Conservation (phyloP, 2,888 invertebrate genomes). For the Bhutanitis thaidina region DNA sequence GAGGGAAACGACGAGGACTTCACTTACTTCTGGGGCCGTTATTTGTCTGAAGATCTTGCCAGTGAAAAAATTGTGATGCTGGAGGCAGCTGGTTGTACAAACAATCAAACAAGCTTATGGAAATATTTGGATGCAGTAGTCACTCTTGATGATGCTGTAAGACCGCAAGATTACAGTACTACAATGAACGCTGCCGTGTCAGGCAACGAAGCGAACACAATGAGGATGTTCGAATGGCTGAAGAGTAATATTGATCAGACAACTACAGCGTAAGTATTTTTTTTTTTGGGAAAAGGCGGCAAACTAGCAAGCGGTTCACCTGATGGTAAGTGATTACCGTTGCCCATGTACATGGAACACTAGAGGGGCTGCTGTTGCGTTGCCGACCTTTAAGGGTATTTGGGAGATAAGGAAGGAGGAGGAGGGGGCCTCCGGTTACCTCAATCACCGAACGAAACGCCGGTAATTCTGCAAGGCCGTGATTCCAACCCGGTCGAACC, state of each 20-base stretch:
- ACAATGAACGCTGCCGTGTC: conserved; percentile 72
- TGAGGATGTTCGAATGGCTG: conserved; percentile 77
- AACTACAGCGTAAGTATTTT: conserved; percentile 36
- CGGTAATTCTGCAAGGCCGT: too few species aligned
- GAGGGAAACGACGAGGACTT: conserved; percentile 82
- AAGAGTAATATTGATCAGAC: conserved; percentile 40
- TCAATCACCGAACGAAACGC: too few species aligned
- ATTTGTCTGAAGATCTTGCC: conserved; percentile 78
- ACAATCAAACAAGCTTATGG: conserved; percentile 52
- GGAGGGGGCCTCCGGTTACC: too few species aligned
- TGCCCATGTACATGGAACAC: too few species aligned
- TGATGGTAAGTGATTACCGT: too few species aligned
- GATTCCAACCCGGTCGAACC: too few species aligned
- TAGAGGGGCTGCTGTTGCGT: too few species aligned
- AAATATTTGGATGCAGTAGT: conserved; percentile 49
- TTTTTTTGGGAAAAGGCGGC: too few species aligned
- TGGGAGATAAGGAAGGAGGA: too few species aligned
- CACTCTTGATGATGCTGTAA: conserved; percentile 38
- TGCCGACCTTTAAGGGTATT: too few species aligned
- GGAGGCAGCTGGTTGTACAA: conserved; percentile 84
- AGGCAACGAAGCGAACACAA: conserved; percentile 77
- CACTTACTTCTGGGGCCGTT: conserved; percentile 82
- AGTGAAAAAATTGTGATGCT: conserved; percentile 85
- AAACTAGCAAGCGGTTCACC: too few species aligned
- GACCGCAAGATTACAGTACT: conserved; percentile 62